phyloP scores from a whole-genome alignment of 2,888 invertebrate species.

The Desoria tigrina region DNA sequence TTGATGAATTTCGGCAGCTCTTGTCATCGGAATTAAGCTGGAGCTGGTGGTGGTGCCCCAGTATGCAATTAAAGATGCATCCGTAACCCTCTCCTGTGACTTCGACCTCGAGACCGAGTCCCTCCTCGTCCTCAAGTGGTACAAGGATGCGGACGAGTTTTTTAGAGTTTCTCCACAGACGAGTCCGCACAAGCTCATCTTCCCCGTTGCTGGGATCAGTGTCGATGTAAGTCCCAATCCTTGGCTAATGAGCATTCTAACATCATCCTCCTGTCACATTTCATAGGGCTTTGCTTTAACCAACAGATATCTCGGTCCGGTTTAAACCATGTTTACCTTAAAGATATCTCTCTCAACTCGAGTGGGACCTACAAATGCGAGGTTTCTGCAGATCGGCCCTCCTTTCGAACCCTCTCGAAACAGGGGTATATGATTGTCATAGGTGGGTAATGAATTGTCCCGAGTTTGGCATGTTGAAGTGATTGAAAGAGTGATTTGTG shows the following conservation, averaged over 20 bases:
- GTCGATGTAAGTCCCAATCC: constrained; percentile 9
- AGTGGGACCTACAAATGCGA: constrained; percentile 48
- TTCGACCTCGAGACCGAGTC: constrained; percentile 39
- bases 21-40: constrained; percentile 42
- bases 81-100: constrained; percentile 30
- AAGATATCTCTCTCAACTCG: constrained; percentile 47
- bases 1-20: constrained; percentile 12
- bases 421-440: constrained; percentile 49
- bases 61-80: constrained; percentile 35
- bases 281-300: neutral
- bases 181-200: neutral
- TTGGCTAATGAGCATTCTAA: too few species aligned
- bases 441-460: constrained; percentile 32
- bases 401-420: constrained; percentile 44
- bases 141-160: constrained; percentile 38
- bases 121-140: constrained; percentile 41
- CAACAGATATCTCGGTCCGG: constrained; percentile 25
- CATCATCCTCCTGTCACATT: too few species aligned
- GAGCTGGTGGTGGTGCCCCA: constrained; percentile 38
- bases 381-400: constrained; percentile 51
- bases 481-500: neutral
- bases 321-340: constrained; percentile 41
- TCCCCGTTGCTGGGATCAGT: neutral
- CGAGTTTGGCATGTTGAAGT: neutral
- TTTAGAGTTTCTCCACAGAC: constrained; percentile 19